Conservation (phyloP, 2,888 invertebrate species). For the Lasiommata megera region DNA sequence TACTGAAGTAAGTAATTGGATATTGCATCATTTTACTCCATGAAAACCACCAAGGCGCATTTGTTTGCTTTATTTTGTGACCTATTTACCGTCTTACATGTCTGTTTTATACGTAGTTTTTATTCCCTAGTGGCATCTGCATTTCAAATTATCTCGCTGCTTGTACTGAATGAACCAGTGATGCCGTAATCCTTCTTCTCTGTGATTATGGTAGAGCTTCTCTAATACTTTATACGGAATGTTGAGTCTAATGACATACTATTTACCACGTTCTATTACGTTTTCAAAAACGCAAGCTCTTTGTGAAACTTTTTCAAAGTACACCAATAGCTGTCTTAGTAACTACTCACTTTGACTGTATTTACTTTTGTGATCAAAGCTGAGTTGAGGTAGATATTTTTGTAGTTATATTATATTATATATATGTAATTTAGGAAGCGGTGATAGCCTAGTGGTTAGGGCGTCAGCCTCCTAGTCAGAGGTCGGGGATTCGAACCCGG, state of each 20-base stretch:
- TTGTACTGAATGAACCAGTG: slow-evolving; percentile 32
- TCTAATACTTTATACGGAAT: slow-evolving; percentile 13
- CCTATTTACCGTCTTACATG: slow-evolving; percentile 34
- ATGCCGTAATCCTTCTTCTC: slow-evolving; percentile 31
- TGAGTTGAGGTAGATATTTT: neutral
- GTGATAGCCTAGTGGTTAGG: too few species aligned
- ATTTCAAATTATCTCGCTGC: slow-evolving; percentile 33
- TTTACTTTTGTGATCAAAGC: neutral
- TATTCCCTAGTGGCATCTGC: slow-evolving; percentile 32
- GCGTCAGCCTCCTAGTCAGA: too few species aligned
- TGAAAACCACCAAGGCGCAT: slow-evolving; percentile 23
- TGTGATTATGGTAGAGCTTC: slow-evolving; percentile 19
- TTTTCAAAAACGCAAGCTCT: slow-evolving; percentile 1
- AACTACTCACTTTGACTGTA: neutral
- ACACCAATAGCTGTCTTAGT: too few species aligned
- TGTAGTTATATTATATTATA: too few species aligned
- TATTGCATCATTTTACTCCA: slow-evolving; percentile 43
- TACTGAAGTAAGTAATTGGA: slow-evolving; percentile 14
- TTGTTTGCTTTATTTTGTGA: slow-evolving; percentile 34
- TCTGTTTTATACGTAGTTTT: slow-evolving; percentile 34
- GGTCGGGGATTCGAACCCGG: too few species aligned
- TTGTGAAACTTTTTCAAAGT: neutral
- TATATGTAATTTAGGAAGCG: too few species aligned
- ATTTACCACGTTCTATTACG: slow-evolving; percentile 12
- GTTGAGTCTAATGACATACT: slow-evolving; percentile 15